Conservation (phyloP, 2,797 vertebrate species). For the Rhabdomys pumilio region DNA sequence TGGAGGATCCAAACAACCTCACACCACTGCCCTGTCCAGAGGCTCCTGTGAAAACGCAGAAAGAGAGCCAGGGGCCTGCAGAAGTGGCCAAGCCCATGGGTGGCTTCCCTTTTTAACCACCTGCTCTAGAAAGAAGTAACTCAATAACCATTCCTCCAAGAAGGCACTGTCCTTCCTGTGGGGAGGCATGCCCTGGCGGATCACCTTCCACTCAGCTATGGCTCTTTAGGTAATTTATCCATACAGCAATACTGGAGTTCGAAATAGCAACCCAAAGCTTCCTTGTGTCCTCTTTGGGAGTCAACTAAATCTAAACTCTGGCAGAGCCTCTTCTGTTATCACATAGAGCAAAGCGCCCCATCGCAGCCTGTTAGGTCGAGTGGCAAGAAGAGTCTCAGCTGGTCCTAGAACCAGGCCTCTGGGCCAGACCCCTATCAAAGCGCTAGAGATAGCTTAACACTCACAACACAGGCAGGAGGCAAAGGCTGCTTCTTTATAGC, state of each 20-base stretch:
- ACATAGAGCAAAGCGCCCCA: neutral
- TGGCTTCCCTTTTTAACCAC: neutral
- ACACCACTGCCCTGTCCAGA: neutral
- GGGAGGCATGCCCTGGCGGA: neutral
- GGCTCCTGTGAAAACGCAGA: too few species aligned
- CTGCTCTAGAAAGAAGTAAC: neutral
- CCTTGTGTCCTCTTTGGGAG: neutral
- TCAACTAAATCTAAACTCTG: neutral
- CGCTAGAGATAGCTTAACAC: too few species aligned
- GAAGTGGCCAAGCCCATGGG: too few species aligned
- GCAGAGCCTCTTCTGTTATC: neutral
- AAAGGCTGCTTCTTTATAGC: neutral
- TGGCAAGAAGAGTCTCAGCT: neutral
- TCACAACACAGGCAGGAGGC: neutral
- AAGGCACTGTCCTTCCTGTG: too few species aligned
- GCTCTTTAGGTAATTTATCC: neutral
- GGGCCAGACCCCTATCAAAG: neutral
- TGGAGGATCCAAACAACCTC: neutral
- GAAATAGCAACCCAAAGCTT: neutral
- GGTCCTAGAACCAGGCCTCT: accelerated
- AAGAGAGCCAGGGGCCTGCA: neutral
- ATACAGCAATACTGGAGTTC: too few species aligned
- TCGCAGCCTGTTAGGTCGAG: accelerated
- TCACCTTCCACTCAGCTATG: neutral
- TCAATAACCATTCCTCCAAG: neutral